phyloP scores from a whole-genome alignment of 2,888 invertebrate genomes.

The Pristionchus japonicus region DNA sequence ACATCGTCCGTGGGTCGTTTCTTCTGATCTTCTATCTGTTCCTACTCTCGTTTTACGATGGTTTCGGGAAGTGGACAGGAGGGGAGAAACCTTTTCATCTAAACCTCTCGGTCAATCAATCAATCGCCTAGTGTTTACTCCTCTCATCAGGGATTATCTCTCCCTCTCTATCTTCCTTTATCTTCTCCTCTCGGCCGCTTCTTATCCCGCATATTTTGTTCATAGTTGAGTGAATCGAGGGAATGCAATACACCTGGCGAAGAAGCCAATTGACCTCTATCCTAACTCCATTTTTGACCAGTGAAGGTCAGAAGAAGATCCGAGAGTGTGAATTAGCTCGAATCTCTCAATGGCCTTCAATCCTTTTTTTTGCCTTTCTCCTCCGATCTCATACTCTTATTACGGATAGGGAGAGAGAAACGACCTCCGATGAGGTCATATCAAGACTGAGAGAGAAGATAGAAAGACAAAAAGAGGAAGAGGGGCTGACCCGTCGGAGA shows the following conservation, averaged over 20 bases:
- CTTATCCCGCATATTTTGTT: slow-evolving; percentile 31
- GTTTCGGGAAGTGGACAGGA: neutral
- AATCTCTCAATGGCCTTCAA: slow-evolving; percentile 37
- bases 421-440: slow-evolving; percentile 42
- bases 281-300: slow-evolving; percentile 31
- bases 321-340: slow-evolving; percentile 37
- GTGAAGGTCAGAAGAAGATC: neutral
- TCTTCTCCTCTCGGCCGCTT: slow-evolving; percentile 24
- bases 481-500: neutral
- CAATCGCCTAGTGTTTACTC: slow-evolving; percentile 2
- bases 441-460: neutral
- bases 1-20: neutral
- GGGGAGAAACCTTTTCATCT: neutral
- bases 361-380: slow-evolving; percentile 11
- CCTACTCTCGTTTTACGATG: neutral
- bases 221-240: slow-evolving; percentile 5
- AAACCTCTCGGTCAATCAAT: neutral
- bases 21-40: neutral
- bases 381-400: neutral
- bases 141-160: slow-evolving; percentile 5
- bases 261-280: slow-evolving; percentile 28
- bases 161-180: slow-evolving; percentile 24
- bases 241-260: neutral
- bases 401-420: neutral
- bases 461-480: neutral